phyloP scores from a whole-genome alignment of 2,113 vertebrate genomes.

The Halichoerus grypus region DNA sequence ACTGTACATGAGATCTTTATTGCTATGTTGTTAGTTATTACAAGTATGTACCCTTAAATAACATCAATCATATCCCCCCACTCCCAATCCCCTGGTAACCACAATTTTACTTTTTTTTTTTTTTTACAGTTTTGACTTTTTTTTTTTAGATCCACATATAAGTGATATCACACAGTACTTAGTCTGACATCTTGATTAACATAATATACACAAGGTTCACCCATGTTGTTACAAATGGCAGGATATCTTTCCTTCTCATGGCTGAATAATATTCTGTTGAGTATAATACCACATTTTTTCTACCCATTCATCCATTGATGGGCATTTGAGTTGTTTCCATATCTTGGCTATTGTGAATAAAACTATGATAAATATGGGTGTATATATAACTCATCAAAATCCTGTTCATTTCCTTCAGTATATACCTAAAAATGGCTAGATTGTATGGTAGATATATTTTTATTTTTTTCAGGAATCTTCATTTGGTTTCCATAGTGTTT shows the following conservation, averaged over 20 bases:
- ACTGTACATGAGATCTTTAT: neutral
- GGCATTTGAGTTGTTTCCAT: neutral
- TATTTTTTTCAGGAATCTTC: neutral
- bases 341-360: neutral
- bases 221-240: neutral
- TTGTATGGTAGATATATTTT: neutral
- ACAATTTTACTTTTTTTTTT: neutral
- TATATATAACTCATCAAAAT: neutral
- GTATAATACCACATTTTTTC: neutral
- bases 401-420: neutral
- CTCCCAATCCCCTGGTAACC: neutral
- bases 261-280: neutral
- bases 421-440: neutral
- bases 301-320: neutral
- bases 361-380: neutral
- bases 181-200: neutral
- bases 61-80: neutral
- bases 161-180: neutral
- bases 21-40: neutral
- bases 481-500: neutral
- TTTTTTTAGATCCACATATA: neutral
- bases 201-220: neutral
- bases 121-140: neutral
- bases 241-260: neutral
- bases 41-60: neutral